A percentile compares a stretch with the other conserved stretches of the same genome.
Evolutionary conservation across 2,797 vertebrate species (phyloP).

Genomic region (Acipenser ruthenus): DNA sequence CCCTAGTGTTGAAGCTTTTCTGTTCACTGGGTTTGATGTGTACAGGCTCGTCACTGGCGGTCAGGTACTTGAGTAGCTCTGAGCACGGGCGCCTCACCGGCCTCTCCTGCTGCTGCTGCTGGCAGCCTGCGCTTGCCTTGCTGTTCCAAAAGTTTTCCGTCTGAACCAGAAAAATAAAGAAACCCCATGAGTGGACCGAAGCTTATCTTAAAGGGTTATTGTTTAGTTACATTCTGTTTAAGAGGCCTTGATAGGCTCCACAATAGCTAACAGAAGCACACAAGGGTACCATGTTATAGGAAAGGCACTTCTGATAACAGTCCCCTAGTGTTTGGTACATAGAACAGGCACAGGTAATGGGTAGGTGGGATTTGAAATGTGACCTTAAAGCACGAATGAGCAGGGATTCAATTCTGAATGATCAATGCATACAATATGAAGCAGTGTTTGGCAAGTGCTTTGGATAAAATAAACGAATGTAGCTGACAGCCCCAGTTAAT

Average conservation of each 20-base stretch:
- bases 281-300: too few relatives aligned
- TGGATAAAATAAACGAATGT: background rate
- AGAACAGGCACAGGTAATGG: too few relatives aligned
- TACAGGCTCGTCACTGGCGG: conserved; percentile 88
- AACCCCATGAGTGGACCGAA: too few relatives aligned
- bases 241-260: too few relatives aligned
- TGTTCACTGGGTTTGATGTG: conserved; percentile 77
- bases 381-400: too few relatives aligned
- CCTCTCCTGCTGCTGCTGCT: conserved; percentile 82
- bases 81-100: conserved; percentile 93
- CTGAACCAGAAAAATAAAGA: conserved; percentile 42
- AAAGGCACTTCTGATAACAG: too few relatives aligned
- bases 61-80: conserved; percentile 98
- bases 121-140: conserved; percentile 85
- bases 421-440: background rate
- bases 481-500: background rate
- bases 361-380: too few relatives aligned
- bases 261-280: too few relatives aligned
- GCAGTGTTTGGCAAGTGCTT: background rate
- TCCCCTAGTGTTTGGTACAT: too few relatives aligned
- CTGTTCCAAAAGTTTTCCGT: conserved; percentile 90
- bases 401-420: too few relatives aligned
- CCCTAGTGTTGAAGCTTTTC: conserved; percentile 53
- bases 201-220: conserved; percentile 23
- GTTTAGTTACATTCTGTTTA: conserved; percentile 35